Evolutionary conservation across 2,888 invertebrate genomes (phyloP).

Genomic region (Cephus sareptanus): DNA sequence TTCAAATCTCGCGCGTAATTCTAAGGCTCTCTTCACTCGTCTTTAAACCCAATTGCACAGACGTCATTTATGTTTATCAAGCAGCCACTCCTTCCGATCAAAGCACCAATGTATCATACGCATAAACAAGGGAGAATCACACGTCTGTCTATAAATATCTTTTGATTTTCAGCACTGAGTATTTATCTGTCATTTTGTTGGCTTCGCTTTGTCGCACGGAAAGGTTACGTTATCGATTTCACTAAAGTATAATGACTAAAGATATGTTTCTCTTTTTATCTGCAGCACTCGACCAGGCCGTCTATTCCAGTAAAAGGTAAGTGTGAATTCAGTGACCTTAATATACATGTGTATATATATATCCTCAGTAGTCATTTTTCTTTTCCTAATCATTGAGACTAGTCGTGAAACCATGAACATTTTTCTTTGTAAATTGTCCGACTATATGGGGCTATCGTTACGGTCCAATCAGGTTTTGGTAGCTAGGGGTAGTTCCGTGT

Average conservation of each 20-base stretch:
- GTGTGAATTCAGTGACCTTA: constrained; percentile 13
- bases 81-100: not conserved
- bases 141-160: not conserved
- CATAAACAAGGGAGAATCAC: constrained; percentile 12
- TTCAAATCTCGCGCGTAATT: not conserved
- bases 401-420: not conserved
- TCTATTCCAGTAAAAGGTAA: constrained; percentile 64
- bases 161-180: constrained; percentile 31
- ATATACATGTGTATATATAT: not conserved
- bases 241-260: constrained; percentile 1
- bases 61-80: not conserved
- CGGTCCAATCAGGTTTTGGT: not conserved
- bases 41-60: not conserved
- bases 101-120: constrained; percentile 34
- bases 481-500: not conserved
- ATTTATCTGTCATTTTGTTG: constrained; percentile 22
- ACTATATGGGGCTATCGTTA: not conserved
- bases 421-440: not conserved
- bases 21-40: not conserved
- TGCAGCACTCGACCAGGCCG: constrained; percentile 58
- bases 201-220: constrained; percentile 35
- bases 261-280: not conserved
- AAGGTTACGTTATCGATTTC: constrained; percentile 10
- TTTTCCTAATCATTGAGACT: not conserved
- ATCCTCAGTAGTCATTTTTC: not conserved